Conservation (phyloP, 2,888 invertebrate species). For the Orthosia incerta region DNA sequence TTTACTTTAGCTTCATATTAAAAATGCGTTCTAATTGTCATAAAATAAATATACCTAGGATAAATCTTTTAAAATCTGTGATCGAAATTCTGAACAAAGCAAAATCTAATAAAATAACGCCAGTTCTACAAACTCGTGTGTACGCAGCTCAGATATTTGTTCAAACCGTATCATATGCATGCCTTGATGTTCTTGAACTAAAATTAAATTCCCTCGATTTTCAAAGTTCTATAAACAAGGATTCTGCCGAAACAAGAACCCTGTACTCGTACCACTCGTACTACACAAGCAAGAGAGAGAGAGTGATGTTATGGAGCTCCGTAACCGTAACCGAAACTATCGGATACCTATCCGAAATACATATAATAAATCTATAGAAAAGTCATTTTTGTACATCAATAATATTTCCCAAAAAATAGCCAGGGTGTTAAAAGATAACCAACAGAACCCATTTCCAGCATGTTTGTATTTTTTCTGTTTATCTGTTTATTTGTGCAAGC, state of each 20-base stretch:
- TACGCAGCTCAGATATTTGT: slow-evolving; percentile 41
- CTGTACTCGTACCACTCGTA: slow-evolving; percentile 25
- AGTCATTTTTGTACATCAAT: no score
- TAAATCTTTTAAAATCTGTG: slow-evolving; percentile 14
- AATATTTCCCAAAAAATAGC: no score
- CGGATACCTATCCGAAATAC: no score
- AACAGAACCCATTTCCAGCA: no score
- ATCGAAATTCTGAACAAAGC: slow-evolving; percentile 24
- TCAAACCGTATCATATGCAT: slow-evolving; percentile 52
- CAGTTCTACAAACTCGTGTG: slow-evolving; percentile 13
- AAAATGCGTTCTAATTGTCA: not conserved
- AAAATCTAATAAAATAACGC: slow-evolving; percentile 42
- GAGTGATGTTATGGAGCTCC: no score
- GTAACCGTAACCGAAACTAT: no score
- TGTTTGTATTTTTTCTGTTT: no score
- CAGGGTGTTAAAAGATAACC: no score
- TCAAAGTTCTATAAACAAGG: slow-evolving; percentile 62
- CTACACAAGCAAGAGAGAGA: slow-evolving; percentile 51
- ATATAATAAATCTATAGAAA: no score
- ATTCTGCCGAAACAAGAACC: slow-evolving; percentile 67
- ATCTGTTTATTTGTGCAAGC: no score
- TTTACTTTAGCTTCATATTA: not conserved
- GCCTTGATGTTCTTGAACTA: slow-evolving; percentile 61
- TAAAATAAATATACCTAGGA: not conserved
- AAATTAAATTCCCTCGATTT: slow-evolving; percentile 74